These are phyloP conservation scores for Myripristis murdjan DNA, from an alignment of 2,797 vertebrate genomes.

Conservation along the genomic window DNA sequence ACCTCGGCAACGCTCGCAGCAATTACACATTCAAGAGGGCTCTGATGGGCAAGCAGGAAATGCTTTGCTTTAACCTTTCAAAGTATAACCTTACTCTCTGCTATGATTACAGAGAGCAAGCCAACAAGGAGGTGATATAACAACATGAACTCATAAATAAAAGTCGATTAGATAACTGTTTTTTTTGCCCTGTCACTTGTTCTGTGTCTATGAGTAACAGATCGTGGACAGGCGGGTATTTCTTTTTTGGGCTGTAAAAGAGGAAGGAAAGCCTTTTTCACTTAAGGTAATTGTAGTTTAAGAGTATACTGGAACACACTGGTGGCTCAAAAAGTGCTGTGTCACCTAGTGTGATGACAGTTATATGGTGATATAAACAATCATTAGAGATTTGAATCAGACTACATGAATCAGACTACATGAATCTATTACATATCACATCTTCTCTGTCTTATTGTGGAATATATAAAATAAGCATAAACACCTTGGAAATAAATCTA, in stretches of 20 bases:
- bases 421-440: neutral
- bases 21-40: conserved; percentile 65
- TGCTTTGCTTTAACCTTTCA: conserved; percentile 63
- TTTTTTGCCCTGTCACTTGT: conserved; percentile 46
- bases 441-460: too few species aligned
- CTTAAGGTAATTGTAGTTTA: too few species aligned
- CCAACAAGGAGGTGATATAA: conserved; percentile 53
- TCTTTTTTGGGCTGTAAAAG: neutral
- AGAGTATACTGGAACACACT: neutral
- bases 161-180: conserved; percentile 15
- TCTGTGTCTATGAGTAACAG: conserved; percentile 41
- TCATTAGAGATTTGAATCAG: too few species aligned
- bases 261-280: neutral
- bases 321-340: too few species aligned
- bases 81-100: conserved; percentile 68
- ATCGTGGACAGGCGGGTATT: conserved; percentile 22
- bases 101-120: conserved; percentile 72
- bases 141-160: conserved; percentile 53
- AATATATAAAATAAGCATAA: too few species aligned
- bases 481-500: too few species aligned
- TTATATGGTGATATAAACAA: neutral
- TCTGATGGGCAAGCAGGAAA: conserved; percentile 65
- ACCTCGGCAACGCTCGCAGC: conserved; percentile 64
- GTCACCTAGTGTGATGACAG: neutral
- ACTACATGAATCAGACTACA: neutral